Evolutionary conservation across 2,797 vertebrate species (phyloP).

Genomic region (Uromys caudimaculatus): DNA sequence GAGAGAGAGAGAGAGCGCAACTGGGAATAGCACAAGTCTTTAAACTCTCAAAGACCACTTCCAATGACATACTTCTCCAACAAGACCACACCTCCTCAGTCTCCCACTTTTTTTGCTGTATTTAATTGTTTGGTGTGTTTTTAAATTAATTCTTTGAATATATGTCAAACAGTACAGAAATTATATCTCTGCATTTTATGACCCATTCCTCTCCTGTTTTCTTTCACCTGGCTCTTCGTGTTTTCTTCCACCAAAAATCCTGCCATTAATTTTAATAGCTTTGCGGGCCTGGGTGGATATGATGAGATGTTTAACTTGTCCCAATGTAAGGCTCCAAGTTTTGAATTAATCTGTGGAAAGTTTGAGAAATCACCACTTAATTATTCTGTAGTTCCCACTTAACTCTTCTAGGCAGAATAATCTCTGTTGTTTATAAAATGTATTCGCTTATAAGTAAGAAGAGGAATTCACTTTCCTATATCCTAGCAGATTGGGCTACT

Average conservation of each 20-base stretch:
- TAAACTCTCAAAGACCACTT: neutral
- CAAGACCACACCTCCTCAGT: neutral
- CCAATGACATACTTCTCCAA: neutral
- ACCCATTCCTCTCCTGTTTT: neutral
- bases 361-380: slow-evolving; percentile 50
- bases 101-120: neutral
- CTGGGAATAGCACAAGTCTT: neutral
- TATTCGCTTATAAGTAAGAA: slow-evolving; percentile 11
- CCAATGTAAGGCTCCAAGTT: slow-evolving; percentile 55
- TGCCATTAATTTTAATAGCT: slow-evolving; percentile 56
- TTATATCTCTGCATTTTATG: slow-evolving; percentile 50
- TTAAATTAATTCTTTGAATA: slow-evolving; percentile 56
- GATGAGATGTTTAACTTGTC: slow-evolving; percentile 49
- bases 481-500: neutral
- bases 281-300: slow-evolving; percentile 22
- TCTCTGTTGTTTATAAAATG: slow-evolving; percentile 57
- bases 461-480: slow-evolving; percentile 47
- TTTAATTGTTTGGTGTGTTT: slow-evolving; percentile 45
- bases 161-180: slow-evolving; percentile 30
- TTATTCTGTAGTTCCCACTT: slow-evolving; percentile 57
- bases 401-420: slow-evolving; percentile 57
- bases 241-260: slow-evolving; percentile 58
- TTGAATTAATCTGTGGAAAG: slow-evolving; percentile 58
- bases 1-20: neutral
- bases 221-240: slow-evolving; percentile 23